Evolutionary conservation across 2,797 vertebrate species (phyloP).

Genomic region (Vespertilio murinus): DNA sequence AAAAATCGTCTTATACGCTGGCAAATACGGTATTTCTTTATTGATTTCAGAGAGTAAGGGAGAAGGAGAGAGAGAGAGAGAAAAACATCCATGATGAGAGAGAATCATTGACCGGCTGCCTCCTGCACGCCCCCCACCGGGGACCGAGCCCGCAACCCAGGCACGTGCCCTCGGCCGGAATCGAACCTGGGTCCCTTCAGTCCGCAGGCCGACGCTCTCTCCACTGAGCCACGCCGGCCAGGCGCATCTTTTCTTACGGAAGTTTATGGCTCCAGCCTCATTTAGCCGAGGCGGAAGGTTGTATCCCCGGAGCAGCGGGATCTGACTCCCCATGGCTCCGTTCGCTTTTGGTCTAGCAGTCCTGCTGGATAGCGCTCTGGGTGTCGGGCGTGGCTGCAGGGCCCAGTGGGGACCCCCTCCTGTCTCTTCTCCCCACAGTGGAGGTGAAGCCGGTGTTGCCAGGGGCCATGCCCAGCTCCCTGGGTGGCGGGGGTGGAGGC

Average conservation of each 20-base stretch:
- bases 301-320: background rate
- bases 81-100: no score
- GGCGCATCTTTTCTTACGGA: background rate
- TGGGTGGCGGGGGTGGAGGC: constrained; percentile 82
- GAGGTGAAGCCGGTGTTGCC: constrained; percentile 92
- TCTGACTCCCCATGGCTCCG: background rate
- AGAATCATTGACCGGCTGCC: no score
- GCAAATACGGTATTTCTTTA: no score
- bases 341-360: background rate
- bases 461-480: constrained; percentile 91
- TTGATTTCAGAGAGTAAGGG: no score
- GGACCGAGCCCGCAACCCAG: no score
- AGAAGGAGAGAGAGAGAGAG: no score
- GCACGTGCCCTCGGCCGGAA: no score
- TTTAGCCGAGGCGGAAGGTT: background rate
- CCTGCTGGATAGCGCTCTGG: background rate
- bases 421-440: constrained; percentile 80
- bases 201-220: no score
- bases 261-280: background rate
- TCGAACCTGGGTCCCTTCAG: no score
- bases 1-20: no score
- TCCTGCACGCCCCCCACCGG: no score
- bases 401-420: background rate
- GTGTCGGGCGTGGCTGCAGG: background rate
- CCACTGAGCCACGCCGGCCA: no score